Evolutionary conservation across 1,140 invertebrate genomes (phyloP), one percentile per base, ranked within the genome.

Genomic region (Ostrea edulis): DNA sequence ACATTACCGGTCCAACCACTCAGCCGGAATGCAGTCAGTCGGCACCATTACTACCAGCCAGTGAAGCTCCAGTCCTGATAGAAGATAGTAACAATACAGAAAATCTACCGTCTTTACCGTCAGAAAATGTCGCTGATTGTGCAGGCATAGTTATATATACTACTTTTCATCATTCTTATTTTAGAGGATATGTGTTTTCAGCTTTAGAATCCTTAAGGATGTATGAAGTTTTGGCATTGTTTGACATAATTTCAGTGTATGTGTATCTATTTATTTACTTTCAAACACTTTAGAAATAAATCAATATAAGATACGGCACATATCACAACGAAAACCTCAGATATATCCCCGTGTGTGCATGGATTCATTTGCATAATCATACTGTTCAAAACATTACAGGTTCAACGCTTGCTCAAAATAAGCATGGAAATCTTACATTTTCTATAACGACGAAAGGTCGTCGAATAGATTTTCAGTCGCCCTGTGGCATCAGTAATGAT

Each of bases 391-490:
- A 12, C 17, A 83, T 53, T n/a, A n/a, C 22, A 52, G 51, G 11
- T 22, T 53, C 20, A 51, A 20, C 8, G 58, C 0, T 20, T 3
- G 65, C 14, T 20, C 54, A 17, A 20, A 35, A 84, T 44, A 53
- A 53, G 20, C n/a, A 52, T 22, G 35, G 44, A 17, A 85, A 35
- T 12, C 54, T 8, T 4, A 44, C 58, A 68, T 25, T 29, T 51
- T 85, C 54, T 14, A 51, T 85, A 8, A 9, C 54, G 29, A 51
- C 53, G 0, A 68, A 88, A 53, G 86, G 82, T 11, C 22, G 55
- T 17, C 82, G 53, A 2, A 77, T 87, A n/a, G 82, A 71, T n/a
- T 87, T 89, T 35, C 84, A 44, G 0, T 85, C 87, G 25, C 89
- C 89, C 14, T 29, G 52, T 52, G 81, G 65, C 25, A 85, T 86